A percentile compares a stretch with the other conserved stretches of the same genome.
Conservation (phyloP, 2,888 invertebrate genomes). For the Phaedon cochleariae region DNA sequence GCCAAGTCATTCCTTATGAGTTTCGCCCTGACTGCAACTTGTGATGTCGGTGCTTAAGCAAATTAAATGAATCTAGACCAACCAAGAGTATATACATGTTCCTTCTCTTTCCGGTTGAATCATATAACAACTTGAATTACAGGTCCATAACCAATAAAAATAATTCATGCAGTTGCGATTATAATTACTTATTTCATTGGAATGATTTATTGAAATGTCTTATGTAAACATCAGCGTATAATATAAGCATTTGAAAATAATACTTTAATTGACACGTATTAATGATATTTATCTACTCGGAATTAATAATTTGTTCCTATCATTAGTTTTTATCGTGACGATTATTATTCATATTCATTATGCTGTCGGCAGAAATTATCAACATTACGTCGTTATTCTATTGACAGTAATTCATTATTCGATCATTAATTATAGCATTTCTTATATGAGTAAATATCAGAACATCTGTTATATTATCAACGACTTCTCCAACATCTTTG, state of each 20-base stretch:
- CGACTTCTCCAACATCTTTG: no score
- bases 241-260: conserved; percentile 24
- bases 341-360: conserved; percentile 25
- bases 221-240: conserved; percentile 7
- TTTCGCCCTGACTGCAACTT: no score
- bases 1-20: no score
- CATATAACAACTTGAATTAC: not conserved
- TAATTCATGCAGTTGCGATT: not conserved
- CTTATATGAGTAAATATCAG: not conserved
- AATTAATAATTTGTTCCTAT: conserved; percentile 20
- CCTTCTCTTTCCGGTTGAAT: no score
- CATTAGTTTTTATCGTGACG: conserved; percentile 13
- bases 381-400: conserved; percentile 10
- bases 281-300: conserved; percentile 35
- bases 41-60: no score
- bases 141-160: not conserved
- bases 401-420: conserved; percentile 18
- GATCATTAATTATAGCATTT: not conserved
- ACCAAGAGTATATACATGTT: no score
- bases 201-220: conserved; percentile 3
- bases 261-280: conserved; percentile 43
- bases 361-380: conserved; percentile 22
- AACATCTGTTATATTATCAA: not conserved
- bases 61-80: no score
- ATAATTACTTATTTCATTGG: not conserved